Percentiles rank a stretch among this genome's conserved stretches.
These are phyloP conservation scores for Uria aalge DNA, from an alignment of 2,113 vertebrate genomes.

Conservation along the genomic window DNA sequence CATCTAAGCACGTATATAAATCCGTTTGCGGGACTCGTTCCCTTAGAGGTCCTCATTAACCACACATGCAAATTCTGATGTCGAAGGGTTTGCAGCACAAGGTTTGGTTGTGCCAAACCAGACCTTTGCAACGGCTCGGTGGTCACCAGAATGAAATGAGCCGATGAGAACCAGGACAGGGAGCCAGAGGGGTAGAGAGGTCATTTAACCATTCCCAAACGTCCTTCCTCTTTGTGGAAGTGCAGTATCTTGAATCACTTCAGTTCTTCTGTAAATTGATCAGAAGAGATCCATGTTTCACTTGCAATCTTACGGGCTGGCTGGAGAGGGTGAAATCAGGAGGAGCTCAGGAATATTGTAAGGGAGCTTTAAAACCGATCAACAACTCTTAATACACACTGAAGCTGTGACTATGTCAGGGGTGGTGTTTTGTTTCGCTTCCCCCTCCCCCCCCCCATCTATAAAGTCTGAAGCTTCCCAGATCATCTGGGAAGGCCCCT, in stretches of 20 bases:
- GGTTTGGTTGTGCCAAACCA: not conserved
- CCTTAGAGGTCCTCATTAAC: not conserved
- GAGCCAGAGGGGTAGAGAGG: not conserved
- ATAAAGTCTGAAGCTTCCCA: not conserved
- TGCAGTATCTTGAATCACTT: not conserved
- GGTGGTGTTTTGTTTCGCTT: not conserved
- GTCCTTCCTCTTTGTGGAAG: not conserved
- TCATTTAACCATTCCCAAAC: not conserved
- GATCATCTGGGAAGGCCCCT: not conserved
- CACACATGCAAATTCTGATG: not conserved
- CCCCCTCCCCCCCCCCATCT: not conserved
- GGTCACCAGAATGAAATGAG: not conserved
- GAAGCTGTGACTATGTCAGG: conserved; percentile 42
- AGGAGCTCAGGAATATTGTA: not conserved
- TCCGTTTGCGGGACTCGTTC: not conserved
- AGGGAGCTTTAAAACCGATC: not conserved
- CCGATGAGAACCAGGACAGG: not conserved
- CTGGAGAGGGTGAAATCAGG: not conserved
- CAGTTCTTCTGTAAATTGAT: not conserved
- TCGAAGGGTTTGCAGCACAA: not conserved
- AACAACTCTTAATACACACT: not conserved
- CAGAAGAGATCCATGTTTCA: not conserved
- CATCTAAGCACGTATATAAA: not conserved
- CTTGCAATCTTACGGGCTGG: not conserved
- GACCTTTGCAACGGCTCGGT: not conserved